These are phyloP conservation scores for Gulo gulo DNA, from an alignment of 2,113 vertebrate species.

Conservation along the genomic window DNA sequence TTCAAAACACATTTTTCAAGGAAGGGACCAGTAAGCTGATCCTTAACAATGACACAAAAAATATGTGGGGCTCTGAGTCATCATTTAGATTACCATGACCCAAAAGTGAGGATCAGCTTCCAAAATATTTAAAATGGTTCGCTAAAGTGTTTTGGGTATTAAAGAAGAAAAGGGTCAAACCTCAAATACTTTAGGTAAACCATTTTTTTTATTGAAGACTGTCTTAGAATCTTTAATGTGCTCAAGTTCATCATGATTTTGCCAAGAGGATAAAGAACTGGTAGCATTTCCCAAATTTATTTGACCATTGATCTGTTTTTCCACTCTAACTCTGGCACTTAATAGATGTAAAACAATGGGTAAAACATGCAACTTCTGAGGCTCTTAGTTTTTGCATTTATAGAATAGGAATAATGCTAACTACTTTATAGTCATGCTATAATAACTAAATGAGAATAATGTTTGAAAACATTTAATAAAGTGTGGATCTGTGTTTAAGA, in stretches of 20 bases:
- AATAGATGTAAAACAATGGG: not conserved
- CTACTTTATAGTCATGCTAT: not conserved
- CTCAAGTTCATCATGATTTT: not conserved
- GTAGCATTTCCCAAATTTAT: not conserved
- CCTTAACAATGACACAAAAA: conserved; percentile 13
- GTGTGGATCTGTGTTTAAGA: not conserved
- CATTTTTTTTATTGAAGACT: not conserved
- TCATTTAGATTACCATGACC: not conserved
- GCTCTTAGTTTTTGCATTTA: not conserved
- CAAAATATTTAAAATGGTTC: not conserved
- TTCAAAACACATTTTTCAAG: not conserved
- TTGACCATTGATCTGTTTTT: not conserved
- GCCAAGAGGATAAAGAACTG: not conserved
- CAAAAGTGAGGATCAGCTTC: not conserved
- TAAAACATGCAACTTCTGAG: not conserved
- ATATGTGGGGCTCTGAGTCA: not conserved
- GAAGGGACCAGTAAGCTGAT: not conserved
- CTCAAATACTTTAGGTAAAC: not conserved
- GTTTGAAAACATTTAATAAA: not conserved
- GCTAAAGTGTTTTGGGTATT: not conserved
- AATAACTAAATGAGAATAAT: not conserved
- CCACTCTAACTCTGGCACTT: not conserved
- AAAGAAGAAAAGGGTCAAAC: not conserved
- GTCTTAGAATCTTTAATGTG: not conserved
- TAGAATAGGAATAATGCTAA: not conserved